These are phyloP conservation scores for Limnephilus rhombicus DNA, from an alignment of 2,888 invertebrate genomes.

Conservation along the genomic window DNA sequence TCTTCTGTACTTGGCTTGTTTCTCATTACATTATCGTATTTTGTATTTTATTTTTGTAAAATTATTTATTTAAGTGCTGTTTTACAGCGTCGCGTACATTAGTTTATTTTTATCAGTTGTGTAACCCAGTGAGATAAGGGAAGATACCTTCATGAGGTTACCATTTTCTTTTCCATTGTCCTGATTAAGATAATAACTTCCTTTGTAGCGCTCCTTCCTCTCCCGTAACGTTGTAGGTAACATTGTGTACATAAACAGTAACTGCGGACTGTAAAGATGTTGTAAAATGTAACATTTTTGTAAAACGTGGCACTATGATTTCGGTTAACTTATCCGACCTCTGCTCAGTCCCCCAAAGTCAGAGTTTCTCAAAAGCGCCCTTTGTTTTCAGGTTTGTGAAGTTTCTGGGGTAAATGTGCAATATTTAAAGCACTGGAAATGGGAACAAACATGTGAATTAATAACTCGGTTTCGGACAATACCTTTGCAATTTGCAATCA, in stretches of 20 bases:
- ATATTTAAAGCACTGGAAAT: neutral
- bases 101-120: neutral
- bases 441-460: neutral
- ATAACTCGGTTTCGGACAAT: neutral
- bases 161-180: slow-evolving; percentile 17
- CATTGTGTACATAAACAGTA: slow-evolving; percentile 29
- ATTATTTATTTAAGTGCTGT: neutral
- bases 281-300: slow-evolving; percentile 10
- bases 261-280: slow-evolving; percentile 31
- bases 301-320: neutral
- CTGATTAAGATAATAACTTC: slow-evolving; percentile 41
- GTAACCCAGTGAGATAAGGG: neutral
- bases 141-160: neutral
- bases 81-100: neutral
- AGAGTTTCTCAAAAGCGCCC: neutral
- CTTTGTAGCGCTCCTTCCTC: neutral
- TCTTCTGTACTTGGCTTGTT: too few relatives aligned
- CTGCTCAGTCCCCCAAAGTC: neutral
- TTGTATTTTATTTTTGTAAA: neutral
- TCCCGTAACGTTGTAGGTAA: neutral
- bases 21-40: neutral
- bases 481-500: neutral
- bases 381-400: neutral
- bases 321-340: slow-evolving; percentile 15
- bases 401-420: neutral